These are phyloP conservation scores for Celastrina argiolus DNA, from an alignment of 2,888 invertebrate genomes.

Conservation along the genomic window DNA sequence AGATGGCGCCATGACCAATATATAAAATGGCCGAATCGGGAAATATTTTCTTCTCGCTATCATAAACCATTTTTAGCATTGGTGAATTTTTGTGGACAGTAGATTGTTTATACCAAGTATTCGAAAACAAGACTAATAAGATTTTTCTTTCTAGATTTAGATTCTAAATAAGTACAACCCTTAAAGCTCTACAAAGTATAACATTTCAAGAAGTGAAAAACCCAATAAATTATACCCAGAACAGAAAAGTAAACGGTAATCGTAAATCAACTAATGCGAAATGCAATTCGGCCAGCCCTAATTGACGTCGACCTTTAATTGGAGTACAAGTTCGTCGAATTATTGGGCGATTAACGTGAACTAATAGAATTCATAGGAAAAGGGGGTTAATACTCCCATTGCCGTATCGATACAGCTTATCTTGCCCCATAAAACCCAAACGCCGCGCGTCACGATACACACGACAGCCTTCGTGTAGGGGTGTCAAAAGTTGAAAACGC, in stretches of 20 bases:
- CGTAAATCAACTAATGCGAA: constrained; percentile 1
- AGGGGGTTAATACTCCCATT: constrained; percentile 1
- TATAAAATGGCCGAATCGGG: too few species aligned
- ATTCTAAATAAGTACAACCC: too few species aligned
- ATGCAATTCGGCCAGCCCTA: constrained; percentile 8
- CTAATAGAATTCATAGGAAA: not conserved
- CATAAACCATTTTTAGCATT: too few species aligned
- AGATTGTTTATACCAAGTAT: too few species aligned
- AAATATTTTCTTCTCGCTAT: too few species aligned
- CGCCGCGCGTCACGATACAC: not conserved
- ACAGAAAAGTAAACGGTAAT: not conserved
- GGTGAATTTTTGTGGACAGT: too few species aligned
- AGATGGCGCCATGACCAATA: too few species aligned
- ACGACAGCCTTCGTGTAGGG: not conserved
- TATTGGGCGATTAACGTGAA: not conserved
- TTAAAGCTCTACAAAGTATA: not conserved
- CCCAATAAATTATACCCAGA: not conserved
- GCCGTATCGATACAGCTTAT: not conserved
- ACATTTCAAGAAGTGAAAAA: not conserved
- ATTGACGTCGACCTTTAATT: not conserved
- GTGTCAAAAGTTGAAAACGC: not conserved
- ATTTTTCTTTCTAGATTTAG: too few species aligned
- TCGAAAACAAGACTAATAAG: too few species aligned
- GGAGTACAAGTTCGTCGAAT: not conserved
- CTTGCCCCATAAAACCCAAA: not conserved